Evolutionary conservation across 2,888 invertebrate genomes (phyloP), one percentile per base, ranked within the genome.

Genomic region (Leptopilina drosophilae): DNA sequence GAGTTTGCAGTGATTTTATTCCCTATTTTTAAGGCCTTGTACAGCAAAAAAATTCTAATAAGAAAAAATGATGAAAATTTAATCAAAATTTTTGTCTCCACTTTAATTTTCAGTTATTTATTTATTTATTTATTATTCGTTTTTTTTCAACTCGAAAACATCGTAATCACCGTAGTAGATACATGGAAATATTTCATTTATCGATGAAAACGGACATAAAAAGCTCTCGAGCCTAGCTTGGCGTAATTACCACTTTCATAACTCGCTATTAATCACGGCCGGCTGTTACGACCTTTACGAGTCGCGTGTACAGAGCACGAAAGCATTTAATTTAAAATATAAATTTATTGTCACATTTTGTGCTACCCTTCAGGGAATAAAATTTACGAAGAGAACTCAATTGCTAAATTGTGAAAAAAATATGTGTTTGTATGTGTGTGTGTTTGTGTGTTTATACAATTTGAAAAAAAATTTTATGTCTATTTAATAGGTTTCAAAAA

Each of bases 191-290:
- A 73, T 73, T 73, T 56, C 53, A 56, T 73, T 73, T 56, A 73
- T 73, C 73, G 73, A 73, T 73, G 33, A 73, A 20, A 73, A 56
- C n/a, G 33, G 33, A 26, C 26, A 73, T 33, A 56, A 73, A 73
- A 73, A 73, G 73, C 33, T 73, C 33, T 73, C n/a, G 33, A 56
- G 56, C 33, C 42, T 56, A 33, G 56, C 53, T 73, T 53, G 56
- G 8, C 56, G 73, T 73, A 73, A 73, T 73, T 73, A 73, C 73
- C 73, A 73, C 73, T 73, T 73, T 73, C 73, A 73, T 73, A 73
- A 73, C 73, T 73, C 56, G 73, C 56, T 73, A 73, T 73, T 73
- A 73, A 73, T 73, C 73, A 73, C 73, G 33, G 69, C 40, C 73
- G 73, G 56, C 73, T 73, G 73, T 56, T 73, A 33, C 73, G 73